A percentile compares a stretch with the other conserved stretches of the same genome.
Evolutionary conservation across 2,797 vertebrate genomes (phyloP).

Genomic region (Paratrypauchen microcephalus): DNA sequence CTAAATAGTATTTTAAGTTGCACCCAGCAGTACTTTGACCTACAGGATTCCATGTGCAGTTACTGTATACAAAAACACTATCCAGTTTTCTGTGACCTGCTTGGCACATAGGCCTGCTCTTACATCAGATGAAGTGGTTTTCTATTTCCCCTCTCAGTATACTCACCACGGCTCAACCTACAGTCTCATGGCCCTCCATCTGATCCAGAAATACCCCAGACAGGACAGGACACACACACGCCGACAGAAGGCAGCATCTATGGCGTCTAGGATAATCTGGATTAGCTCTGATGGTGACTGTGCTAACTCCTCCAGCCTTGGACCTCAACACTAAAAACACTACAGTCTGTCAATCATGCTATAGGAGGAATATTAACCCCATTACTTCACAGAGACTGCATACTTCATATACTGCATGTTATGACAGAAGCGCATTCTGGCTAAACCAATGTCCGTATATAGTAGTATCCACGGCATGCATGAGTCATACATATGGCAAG

Average conservation of each 20-base stretch:
- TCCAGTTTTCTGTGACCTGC: background rate
- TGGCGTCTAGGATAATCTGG: slow-evolving; percentile 55
- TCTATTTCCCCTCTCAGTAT: slow-evolving; percentile 3
- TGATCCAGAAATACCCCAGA: slow-evolving; percentile 61
- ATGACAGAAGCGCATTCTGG: background rate
- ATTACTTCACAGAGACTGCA: slow-evolving; percentile 1
- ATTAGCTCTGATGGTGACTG: slow-evolving; percentile 35
- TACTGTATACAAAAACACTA: background rate
- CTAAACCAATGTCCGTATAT: background rate
- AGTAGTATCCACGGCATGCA: background rate
- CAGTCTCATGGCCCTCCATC: slow-evolving; percentile 5
- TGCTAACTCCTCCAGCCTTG: slow-evolving; percentile 20
- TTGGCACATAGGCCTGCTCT: background rate
- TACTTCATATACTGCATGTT: background rate
- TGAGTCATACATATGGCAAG: background rate
- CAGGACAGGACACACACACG: slow-evolving; percentile 21
- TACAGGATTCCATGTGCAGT: background rate
- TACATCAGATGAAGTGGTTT: background rate
- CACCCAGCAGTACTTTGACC: background rate
- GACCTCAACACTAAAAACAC: background rate
- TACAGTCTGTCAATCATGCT: slow-evolving; percentile 4
- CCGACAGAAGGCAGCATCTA: slow-evolving; percentile 16
- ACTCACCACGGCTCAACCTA: slow-evolving; percentile 22
- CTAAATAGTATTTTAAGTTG: background rate
- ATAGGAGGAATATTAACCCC: slow-evolving; percentile 7